Conservation (phyloP, 30 jellyfish, hydroid and myxozoan genomes). For the Turritopsis rubra region DNA sequence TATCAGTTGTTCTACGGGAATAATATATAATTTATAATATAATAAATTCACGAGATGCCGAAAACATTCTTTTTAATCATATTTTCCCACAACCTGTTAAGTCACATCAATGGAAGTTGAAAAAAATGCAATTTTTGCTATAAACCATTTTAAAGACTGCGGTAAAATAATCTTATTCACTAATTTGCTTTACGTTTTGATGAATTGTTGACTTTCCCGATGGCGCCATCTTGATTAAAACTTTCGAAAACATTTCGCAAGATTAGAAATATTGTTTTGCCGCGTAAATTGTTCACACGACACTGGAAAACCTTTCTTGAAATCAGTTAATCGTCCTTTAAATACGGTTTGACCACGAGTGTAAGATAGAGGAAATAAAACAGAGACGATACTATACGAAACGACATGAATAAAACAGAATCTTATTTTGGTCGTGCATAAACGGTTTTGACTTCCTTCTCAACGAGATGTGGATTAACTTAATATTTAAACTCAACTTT, state of each 20-base stretch:
- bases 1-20: no score
- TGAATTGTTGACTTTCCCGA: background rate
- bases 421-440: no score
- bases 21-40: no score
- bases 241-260: background rate
- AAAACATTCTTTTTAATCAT: no score
- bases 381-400: no score
- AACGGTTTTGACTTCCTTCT: no score
- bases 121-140: no score
- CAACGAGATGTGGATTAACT: no score
- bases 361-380: background rate
- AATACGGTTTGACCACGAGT: background rate
- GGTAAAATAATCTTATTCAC: background rate
- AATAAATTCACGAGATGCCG: no score
- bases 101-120: no score
- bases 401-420: no score
- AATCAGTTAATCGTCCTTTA: background rate
- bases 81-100: no score
- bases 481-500: background rate
- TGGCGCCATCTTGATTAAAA: background rate
- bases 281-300: background rate
- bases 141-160: background rate
- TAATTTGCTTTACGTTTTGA: background rate
- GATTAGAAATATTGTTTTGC: background rate
- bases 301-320: background rate